Base-by-base conservation (phyloP, 2,113 vertebrate species). In the Bombycilla garrulus region DNA sequence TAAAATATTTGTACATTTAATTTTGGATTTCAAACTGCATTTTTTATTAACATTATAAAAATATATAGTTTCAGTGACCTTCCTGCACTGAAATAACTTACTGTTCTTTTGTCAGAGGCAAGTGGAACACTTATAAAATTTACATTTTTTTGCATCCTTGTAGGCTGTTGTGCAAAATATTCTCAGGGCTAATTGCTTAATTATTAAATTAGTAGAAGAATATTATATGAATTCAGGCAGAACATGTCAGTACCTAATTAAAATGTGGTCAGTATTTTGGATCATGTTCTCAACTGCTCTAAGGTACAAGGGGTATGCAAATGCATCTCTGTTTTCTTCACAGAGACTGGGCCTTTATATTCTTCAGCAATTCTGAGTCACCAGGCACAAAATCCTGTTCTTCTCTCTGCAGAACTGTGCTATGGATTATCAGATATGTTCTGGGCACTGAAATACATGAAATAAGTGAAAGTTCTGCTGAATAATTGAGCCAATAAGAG, bases 381-480 rank as follows among this genome's bases (percentile, higher is more conserved):
- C 56, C 62, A 94, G 95, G 89, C 96, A 96, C 82, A 96, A 97
- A 96, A 21, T 45, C 31, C 82, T 91, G 58, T 96, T 96, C 88
- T 90, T 90, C 62, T 80, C 44, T 50, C 80, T 92, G 93, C 76
- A 86, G 88, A 97, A 85, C 95, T 92, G 76, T 72, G 82, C 67
- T 96, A 62, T 58, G 88, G n/a, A 71, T 92, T 95, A 92, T 97
- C 90, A 94, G 87, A 92, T 92, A 92, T 31, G 20, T 92, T 72
- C 65, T 25, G 19, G 77, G 77, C 88, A 96, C 72, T 86, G 94
- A 96, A 94, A 98, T 80, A 96, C 36, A 54, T 86, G 89, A 96
- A 97, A 93, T 91, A 97, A 97, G 79, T 93, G 93, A 93, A 97
- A 96, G 89, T 92, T 96, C 95, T 96, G 88, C 36, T 87, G 92